These are phyloP conservation scores for Dendronephthya gigantea DNA, from an alignment of 64 coral and sea anemone genomes.

Conservation along the genomic window DNA sequence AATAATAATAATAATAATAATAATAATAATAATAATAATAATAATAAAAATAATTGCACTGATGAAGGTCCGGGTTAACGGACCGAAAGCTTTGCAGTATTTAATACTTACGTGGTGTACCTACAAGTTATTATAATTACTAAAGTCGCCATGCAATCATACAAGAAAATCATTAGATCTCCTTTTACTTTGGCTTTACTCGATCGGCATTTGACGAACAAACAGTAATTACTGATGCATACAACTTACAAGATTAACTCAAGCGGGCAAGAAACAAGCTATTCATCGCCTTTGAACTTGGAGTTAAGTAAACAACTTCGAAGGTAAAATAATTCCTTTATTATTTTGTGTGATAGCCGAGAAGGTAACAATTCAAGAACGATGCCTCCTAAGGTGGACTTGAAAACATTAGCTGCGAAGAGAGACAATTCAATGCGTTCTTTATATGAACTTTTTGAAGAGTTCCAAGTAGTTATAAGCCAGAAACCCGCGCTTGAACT, in stretches of 20 bases:
- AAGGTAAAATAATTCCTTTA: not conserved
- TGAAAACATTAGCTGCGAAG: slow-evolving; percentile 27
- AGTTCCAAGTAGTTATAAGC: not conserved
- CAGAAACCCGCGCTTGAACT: not conserved
- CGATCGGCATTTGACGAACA: not conserved
- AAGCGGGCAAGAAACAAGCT: not conserved
- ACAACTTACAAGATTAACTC: not conserved
- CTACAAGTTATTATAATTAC: no score
- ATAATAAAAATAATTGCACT: no score
- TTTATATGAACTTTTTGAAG: not conserved
- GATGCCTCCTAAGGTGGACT: slow-evolving; percentile 19
- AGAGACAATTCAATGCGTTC: slow-evolving; percentile 22
- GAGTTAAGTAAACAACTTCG: no score
- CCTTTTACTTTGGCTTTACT: no score
- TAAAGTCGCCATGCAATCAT: no score
- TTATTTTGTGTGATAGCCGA: not conserved
- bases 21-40: no score
- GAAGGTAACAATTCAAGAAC: not conserved
- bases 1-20: no score
- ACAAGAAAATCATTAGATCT: no score
- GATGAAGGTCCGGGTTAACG: no score
- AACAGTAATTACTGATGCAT: not conserved
- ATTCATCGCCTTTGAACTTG: not conserved
- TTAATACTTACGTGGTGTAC: no score
- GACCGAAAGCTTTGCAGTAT: no score